Evolutionary conservation across 35 echinoderm and acorn worm species (phyloP), one percentile per base, ranked within the genome.

Genomic region (Hemicentrotus pulcherrimus): DNA sequence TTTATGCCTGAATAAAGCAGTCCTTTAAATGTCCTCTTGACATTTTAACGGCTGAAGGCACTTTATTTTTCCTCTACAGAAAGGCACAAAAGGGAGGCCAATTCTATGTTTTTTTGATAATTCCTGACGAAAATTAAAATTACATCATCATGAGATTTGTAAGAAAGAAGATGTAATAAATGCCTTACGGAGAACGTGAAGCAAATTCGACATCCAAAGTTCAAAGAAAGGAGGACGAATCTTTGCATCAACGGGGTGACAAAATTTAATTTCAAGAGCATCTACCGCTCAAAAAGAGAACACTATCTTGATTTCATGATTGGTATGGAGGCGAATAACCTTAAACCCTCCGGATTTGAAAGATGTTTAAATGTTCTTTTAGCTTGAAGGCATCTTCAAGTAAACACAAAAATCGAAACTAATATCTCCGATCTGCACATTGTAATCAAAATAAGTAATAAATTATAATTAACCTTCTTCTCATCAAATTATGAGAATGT

Each of bases 141-240:
- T 41, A 55, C 50, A 55, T 55, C 11, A 55, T 14, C 50, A 10
- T 55, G 50, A 15, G 7, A 55, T 55, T 6, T 10, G 50, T 55
- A 14, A 13, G 15, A 55, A 55, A 14, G 50, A 55, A 55, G 15
- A 11, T 8, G 50, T 6, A 55, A 55, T 55, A 14, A 10, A 55
- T 55, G 15, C 50, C 50, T n/a, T 78, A 24, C 4, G 6, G 19
- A 78, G 65, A 78, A n/a, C 65, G 4, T 28, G 24, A 70, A 70
- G 61, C 24, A 70, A 78, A 78, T n/a, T 78, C 19, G 2, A 28
- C 65, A n/a, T 4, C 28, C 19, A 78, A 78, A 78, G 65, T 78
- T 78, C 65, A 78, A 78, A 78, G 65, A 78, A 78, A 78, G 65
- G 65, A 78, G 65, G 65, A n/a, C 28, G 22, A 78, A 78, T 78